Percentiles rank a stretch among this genome's conserved stretches.
These are phyloP conservation scores for cat (Felis catus) DNA, from an alignment of 2,113 vertebrate genomes.

Conservation along the genomic window DNA sequence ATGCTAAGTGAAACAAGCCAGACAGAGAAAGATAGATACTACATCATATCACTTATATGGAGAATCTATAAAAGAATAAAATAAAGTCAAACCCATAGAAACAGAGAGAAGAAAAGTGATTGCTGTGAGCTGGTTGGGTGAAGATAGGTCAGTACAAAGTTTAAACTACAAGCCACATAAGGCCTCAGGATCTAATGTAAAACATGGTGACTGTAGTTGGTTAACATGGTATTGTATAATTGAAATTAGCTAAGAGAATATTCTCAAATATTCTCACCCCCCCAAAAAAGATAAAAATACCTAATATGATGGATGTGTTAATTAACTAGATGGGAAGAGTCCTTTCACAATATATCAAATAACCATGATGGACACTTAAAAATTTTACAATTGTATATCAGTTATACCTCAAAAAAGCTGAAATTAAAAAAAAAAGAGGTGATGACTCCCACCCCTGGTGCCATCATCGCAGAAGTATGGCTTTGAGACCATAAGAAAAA, in stretches of 20 bases:
- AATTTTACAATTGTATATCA: background rate
- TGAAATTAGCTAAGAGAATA: background rate
- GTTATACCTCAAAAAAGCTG: background rate
- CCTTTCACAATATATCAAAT: background rate
- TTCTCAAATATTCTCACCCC: background rate
- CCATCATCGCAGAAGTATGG: fast-evolving
- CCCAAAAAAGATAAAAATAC: background rate
- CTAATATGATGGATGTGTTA: background rate
- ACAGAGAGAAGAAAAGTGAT: background rate
- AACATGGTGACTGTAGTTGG: background rate
- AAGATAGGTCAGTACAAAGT: background rate
- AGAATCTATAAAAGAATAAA: background rate
- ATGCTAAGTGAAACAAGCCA: background rate
- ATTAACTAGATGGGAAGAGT: background rate
- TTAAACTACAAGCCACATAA: background rate
- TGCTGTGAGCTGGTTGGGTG: background rate
- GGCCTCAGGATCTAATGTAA: background rate
- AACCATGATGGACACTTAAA: background rate
- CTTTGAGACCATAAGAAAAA: background rate
- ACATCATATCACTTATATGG: background rate
- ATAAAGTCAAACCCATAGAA: background rate
- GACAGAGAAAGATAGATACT: too few species aligned
- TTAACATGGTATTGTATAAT: background rate
- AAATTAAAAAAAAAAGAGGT: background rate
- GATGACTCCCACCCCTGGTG: too few species aligned